Base-by-base conservation (phyloP, 2,888 invertebrate species). In the Rhingia campestris region DNA sequence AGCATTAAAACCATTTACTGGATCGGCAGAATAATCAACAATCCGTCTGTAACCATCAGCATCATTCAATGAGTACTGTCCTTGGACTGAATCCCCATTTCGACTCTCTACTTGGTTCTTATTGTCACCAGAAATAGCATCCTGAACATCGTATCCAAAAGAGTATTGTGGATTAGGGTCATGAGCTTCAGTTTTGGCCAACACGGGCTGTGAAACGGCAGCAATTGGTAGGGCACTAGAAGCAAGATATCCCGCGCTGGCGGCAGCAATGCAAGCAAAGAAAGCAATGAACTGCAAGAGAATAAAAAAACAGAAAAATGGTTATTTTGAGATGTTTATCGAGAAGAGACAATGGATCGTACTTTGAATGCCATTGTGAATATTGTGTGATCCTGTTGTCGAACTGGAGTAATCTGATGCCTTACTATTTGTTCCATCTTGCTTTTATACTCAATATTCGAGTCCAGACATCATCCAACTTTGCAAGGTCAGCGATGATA, bases 11-110 rank as follows among this genome's bases (percentile, higher is more conserved):
- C 93, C 93, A 73, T 91, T 92, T 86, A 91, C 89, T 9, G 91
- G 89, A 88, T 93, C 93, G 49, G 92, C 92, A 33, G 91, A 91
- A 88, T 93, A 93, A 64, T 93, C 92, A 12, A 93, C 93, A 79
- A 91, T 92, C 74, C 93, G 91, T 81, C 91, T 92, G 87, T 91
- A 92, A 67, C 93, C 93, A 89, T 93, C 93, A 69, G 93, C 89
- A 86, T 93, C 93, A 75, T 93, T 90, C n/a, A 93, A 88, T 4
- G 92, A 91, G 87, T 93, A 93, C 87, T 92, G 91, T 12, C 93
- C 93, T 73, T 92, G 91, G 6, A 93, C 93, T 51, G 90, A 89
- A 87, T 93, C 93, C 54, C 93, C 93, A 87, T 92, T 90, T 14
- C 93, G 92, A 10, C 91, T 89, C 88, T 93, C 93, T 51, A 91